Base-by-base conservation (phyloP, 2,113 vertebrate species). In the Callipepla californica region DNA sequence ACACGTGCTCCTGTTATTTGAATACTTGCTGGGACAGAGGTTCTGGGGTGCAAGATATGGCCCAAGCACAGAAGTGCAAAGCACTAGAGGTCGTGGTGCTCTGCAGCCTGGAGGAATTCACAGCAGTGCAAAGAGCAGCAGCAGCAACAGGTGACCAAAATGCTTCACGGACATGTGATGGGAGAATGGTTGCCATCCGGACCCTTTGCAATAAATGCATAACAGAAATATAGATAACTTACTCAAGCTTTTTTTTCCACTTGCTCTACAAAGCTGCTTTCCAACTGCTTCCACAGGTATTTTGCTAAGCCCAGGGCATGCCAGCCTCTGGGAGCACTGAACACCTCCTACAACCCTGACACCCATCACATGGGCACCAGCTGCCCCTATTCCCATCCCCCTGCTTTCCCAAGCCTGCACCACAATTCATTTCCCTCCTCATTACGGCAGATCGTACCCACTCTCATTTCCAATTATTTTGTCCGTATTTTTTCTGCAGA, bases 41-140 rank as follows among this genome's bases (percentile, higher is more conserved):
- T 50, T 72, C 72, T 20, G 3, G 17, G 84, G 72, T 51, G 57
- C 11, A 34, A 66, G 70, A 2, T 6, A 92, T 72, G 58, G 30
- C 38, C 53, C 19, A 51, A 42, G 44, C 68, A 25, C 50, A 68
- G 81, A 77, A 66, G 78, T 23, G 77, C 84, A 87, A 75, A 95
- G 90, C 88, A 86, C 80, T 89, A 79, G 62, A 79, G 91, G 86
- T 95, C 86, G 92, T 87, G 79, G 86, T 69, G 92, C 96, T 96
- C 47, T 74, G 62, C 89, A 96, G 78, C n/a, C 76, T 59, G 79
- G 89, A 86, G 86, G 32, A 74, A 78, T 13, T 22, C 20, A 1
- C 7, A 12, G 32, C 73, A 92, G 47, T 0, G 2, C 22, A 47
- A 86, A 65, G 57, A 72, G 40, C 0, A 63, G 81, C 66, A 91